Evolutionary conservation across 2,113 vertebrate species (phyloP).

Genomic region (Pachyramphus minor): DNA sequence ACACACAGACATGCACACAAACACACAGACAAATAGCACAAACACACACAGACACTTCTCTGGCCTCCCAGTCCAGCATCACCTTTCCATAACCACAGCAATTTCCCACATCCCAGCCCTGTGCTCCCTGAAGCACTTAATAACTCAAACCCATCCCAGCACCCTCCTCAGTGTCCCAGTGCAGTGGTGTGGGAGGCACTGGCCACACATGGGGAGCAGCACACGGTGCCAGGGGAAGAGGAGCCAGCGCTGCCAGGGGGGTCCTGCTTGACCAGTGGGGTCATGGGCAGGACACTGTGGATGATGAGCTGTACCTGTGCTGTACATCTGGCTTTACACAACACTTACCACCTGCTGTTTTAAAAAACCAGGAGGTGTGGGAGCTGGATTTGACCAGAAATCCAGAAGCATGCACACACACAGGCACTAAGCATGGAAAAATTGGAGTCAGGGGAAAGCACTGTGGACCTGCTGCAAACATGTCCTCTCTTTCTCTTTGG

Average conservation of each 20-base stretch:
- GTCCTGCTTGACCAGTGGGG: not conserved
- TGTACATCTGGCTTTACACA: not conserved
- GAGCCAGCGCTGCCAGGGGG: rapidly evolving
- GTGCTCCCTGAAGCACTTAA: too few relatives aligned
- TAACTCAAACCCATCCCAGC: not conserved
- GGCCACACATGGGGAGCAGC: not conserved
- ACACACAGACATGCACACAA: rapidly evolving
- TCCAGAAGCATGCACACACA: not conserved
- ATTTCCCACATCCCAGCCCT: not conserved
- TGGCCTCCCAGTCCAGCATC: not conserved
- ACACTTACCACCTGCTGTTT: not conserved
- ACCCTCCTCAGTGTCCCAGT: rapidly evolving
- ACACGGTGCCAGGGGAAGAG: not conserved
- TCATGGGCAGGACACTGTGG: not conserved
- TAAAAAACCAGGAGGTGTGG: not conserved
- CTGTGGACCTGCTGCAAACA: not conserved
- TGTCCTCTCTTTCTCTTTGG: too few relatives aligned
- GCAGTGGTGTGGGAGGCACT: rapidly evolving
- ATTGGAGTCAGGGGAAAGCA: not conserved
- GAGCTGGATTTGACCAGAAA: not conserved
- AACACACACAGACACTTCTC: not conserved
- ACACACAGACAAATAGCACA: not conserved
- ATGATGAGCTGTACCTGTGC: not conserved
- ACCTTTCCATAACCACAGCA: not conserved
- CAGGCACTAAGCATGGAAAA: not conserved